Evolutionary conservation across 2,888 invertebrate species (phyloP).

Genomic region (Dolomedes plantarius): DNA sequence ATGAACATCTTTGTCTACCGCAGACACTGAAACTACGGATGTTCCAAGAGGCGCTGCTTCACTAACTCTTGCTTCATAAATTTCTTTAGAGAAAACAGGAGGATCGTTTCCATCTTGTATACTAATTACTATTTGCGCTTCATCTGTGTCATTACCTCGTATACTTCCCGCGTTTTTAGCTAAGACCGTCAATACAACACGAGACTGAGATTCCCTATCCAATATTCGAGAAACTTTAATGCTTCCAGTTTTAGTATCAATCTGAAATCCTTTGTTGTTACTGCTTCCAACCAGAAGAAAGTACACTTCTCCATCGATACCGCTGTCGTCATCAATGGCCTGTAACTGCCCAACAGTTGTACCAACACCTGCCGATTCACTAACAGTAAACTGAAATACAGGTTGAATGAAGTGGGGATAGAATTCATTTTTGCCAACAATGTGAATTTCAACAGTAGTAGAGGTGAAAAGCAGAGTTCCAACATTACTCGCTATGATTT

Average conservation of each 20-base stretch:
- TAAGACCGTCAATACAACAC: constrained; percentile 92
- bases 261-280: constrained; percentile 91
- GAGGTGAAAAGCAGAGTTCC: constrained; percentile 87
- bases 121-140: constrained; percentile 93
- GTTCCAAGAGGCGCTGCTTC: constrained; percentile 88
- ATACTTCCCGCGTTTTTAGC: constrained; percentile 97
- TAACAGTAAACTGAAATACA: constrained; percentile 93
- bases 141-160: constrained; percentile 94
- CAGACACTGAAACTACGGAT: constrained; percentile 86
- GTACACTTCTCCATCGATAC: constrained; percentile 90
- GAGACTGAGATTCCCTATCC: constrained; percentile 91
- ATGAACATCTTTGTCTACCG: constrained; percentile 92
- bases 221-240: constrained; percentile 88
- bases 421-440: constrained; percentile 91
- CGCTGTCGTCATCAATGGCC: constrained; percentile 92
- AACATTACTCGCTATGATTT: constrained; percentile 90
- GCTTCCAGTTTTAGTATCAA: constrained; percentile 86
- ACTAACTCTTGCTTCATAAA: constrained; percentile 87
- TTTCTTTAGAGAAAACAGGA: constrained; percentile 86
- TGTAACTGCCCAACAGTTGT: constrained; percentile 89
- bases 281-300: constrained; percentile 95
- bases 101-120: constrained; percentile 98
- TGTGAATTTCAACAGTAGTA: constrained; percentile 83
- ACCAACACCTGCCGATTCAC: constrained; percentile 91
- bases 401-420: constrained; percentile 92